These are phyloP conservation scores for Zingel zingel DNA, from an alignment of 2,113 vertebrate species.

Conservation along the genomic window DNA sequence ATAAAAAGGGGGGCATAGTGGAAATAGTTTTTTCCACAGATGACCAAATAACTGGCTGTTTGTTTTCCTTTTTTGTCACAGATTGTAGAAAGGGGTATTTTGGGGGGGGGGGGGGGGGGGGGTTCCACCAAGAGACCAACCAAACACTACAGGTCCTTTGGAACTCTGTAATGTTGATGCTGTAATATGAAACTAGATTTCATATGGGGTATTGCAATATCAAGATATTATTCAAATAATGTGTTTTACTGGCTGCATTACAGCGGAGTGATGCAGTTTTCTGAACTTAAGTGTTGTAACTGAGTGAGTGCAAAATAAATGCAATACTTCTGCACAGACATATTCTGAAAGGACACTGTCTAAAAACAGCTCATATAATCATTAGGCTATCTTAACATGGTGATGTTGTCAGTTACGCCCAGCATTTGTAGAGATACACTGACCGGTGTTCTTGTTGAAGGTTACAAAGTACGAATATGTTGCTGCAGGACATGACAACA, in stretches of 20 bases:
- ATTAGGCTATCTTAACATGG: no score
- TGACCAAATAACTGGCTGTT: constrained; percentile 37
- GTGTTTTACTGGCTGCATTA: neutral
- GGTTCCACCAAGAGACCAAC: neutral
- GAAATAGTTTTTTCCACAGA: constrained; percentile 32
- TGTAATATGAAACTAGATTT: neutral
- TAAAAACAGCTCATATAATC: neutral
- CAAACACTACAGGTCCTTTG: neutral
- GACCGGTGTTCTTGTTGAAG: neutral
- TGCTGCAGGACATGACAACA: constrained; percentile 61
- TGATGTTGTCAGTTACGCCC: neutral
- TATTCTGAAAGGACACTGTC: neutral
- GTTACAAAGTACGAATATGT: constrained; percentile 23
- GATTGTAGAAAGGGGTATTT: constrained; percentile 30
- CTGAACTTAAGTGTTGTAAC: neutral
- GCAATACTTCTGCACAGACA: neutral
- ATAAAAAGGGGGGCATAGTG: constrained; percentile 1
- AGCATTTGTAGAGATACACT: neutral
- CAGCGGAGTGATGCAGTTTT: neutral
- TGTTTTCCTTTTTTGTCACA: constrained; percentile 39
- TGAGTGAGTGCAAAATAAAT: neutral
- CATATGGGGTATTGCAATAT: neutral
- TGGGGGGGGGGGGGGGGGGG: neutral
- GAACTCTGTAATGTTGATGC: constrained; percentile 3
- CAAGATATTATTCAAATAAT: neutral